phyloP scores from a whole-genome alignment of 2,797 vertebrate genomes.

The Rallus crepitans region DNA sequence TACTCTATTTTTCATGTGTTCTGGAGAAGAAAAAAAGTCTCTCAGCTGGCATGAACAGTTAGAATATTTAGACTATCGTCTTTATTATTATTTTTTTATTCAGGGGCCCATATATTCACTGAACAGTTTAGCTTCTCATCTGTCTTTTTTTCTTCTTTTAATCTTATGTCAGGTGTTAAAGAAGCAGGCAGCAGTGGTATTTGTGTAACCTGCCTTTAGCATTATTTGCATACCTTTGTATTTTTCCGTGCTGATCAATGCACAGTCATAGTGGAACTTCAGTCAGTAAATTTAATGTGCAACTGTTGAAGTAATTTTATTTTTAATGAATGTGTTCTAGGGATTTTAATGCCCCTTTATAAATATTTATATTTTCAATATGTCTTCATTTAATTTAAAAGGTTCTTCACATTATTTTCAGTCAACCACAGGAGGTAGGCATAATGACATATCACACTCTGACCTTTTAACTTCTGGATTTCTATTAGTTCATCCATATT shows the following conservation, averaged over 20 bases:
- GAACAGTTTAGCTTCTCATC: not conserved
- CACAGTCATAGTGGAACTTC: not conserved
- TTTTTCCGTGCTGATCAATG: constrained; percentile 33
- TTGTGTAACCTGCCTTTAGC: constrained; percentile 2
- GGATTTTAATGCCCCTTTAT: constrained; percentile 76
- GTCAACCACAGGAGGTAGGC: constrained; percentile 70
- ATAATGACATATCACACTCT: constrained; percentile 72
- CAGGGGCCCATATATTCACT: not conserved
- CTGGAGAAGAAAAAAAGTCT: not conserved
- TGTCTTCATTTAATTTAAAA: constrained; percentile 79
- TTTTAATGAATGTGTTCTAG: constrained; percentile 72
- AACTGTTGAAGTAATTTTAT: constrained; percentile 62
- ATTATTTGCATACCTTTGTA: constrained; percentile 45
- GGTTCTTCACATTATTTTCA: constrained; percentile 74
- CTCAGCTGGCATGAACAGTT: not conserved
- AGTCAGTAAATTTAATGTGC: constrained; percentile 62
- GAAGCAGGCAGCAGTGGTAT: not conserved
- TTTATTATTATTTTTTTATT: not conserved
- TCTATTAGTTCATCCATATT: constrained; percentile 71
- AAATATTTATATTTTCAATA: constrained; percentile 82
- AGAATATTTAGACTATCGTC: not conserved
- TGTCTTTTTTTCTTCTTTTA: constrained; percentile 3
- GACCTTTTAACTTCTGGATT: constrained; percentile 79
- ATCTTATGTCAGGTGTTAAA: constrained; percentile 5
- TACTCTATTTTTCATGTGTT: not conserved